Conservation (phyloP, 2,797 vertebrate species). For the Spizella passerina region DNA sequence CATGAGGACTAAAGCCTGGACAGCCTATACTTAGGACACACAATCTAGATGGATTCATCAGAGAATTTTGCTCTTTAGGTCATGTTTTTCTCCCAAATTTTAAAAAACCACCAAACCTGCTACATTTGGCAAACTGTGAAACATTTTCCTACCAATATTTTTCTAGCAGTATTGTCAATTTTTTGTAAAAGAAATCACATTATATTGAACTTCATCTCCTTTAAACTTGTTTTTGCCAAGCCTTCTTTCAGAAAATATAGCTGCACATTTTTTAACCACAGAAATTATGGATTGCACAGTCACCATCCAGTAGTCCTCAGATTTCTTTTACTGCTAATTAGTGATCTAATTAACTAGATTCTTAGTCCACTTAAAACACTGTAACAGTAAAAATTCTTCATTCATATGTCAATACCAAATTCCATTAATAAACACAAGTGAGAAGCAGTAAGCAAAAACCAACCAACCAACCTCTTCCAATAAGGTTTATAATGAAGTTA, state of each 20-base stretch:
- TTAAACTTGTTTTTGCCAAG: neutral
- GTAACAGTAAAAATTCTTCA: neutral
- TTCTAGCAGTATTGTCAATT: neutral
- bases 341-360: neutral
- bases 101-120: neutral
- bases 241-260: neutral
- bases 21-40: neutral
- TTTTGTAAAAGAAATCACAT: neutral
- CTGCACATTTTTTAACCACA: neutral
- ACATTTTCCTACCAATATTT: neutral
- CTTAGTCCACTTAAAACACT: neutral
- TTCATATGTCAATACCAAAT: neutral
- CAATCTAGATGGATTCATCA: neutral
- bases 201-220: neutral
- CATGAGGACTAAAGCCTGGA: neutral
- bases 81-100: fast-evolving
- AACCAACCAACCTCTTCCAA: neutral
- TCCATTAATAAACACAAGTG: neutral
- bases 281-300: neutral
- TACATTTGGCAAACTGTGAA: neutral
- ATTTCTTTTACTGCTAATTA: conserved; percentile 9
- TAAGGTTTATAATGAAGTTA: neutral
- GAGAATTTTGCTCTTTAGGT: neutral
- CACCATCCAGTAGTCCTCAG: neutral
- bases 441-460: neutral